Evolutionary conservation across 2,888 invertebrate species (phyloP), one percentile per base, ranked within the genome.

Genomic region (Alcis repandata): DNA sequence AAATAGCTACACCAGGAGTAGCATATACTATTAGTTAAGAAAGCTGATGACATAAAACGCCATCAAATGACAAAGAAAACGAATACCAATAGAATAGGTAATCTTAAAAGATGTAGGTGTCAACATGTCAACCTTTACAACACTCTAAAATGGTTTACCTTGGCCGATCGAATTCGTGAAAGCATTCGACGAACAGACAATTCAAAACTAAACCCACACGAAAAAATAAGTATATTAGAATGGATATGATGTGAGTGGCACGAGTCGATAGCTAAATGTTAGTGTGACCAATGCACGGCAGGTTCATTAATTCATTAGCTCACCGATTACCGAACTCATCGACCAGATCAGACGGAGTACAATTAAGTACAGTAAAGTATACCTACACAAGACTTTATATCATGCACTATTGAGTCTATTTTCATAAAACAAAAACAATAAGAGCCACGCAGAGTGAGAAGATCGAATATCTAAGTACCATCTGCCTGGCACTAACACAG

Each of bases 81-180:
- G 1, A 15, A 43, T 43, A 43, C 19, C 13, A 20, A 4, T 11
- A 45, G n/a, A 36, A 19, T 19, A 33, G 19, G 36, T 13, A 6
- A 36, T 19, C 19, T 51, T 36, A 46, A 60, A 51, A 32, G 33
- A 49, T 13, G 62, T 67, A 67, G 63, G 68, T 60, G 69, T 60
- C 58, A 65, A 65, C 15, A 9, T 41, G 63, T 32, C 51, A 48
- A 51, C 51, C 51, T 51, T 51, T 51, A 51, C 11, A 38, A 51
- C 38, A 19, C 46, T 38, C 43, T 20, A 45, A 53, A 60, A 53
- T 61, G 2, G 56, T 52, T 59, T 49, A 57, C 68, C 68, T 67
- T 70, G 67, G 63, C 68, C 51, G 15, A 46, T 65, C 19, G 48
- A 63, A 32, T 51, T 53, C 19, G 40, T 57, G 32, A 46, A 57